A percentile compares a stretch with the other conserved stretches of the same genome.
phyloP scores from a whole-genome alignment of 2,113 vertebrate species.

The Sula dactylatra region DNA sequence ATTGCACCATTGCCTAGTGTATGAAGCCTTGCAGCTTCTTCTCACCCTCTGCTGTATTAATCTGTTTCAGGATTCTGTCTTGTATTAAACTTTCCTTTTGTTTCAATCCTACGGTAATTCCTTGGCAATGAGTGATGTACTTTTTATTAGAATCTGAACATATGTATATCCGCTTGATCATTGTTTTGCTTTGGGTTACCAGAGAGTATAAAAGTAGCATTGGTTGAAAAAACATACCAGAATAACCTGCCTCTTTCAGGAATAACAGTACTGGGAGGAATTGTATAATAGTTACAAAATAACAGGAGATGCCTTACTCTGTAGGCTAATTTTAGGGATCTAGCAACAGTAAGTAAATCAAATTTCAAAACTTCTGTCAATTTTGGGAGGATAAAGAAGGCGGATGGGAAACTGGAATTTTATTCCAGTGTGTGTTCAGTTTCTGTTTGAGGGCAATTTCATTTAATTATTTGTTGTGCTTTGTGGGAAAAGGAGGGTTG shows the following conservation, averaged over 20 bases:
- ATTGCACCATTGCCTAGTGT: background rate
- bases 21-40: background rate
- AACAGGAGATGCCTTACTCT: background rate
- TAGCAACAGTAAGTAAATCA: background rate
- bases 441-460: background rate
- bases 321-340: background rate
- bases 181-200: background rate
- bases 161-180: background rate
- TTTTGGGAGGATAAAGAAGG: background rate
- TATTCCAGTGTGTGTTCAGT: background rate
- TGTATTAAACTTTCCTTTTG: background rate
- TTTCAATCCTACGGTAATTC: background rate
- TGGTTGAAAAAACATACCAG: background rate
- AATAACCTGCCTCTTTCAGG: background rate
- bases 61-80: background rate
- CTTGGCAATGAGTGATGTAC: background rate
- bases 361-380: background rate
- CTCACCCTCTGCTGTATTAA: background rate
- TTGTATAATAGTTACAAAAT: background rate
- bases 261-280: background rate
- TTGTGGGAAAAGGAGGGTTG: slow-evolving; percentile 26
- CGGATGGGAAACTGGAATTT: background rate
- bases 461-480: background rate
- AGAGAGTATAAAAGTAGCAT: background rate
- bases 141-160: background rate